Conservation (phyloP, 2,113 vertebrate genomes). For the Castor canadensis region DNA sequence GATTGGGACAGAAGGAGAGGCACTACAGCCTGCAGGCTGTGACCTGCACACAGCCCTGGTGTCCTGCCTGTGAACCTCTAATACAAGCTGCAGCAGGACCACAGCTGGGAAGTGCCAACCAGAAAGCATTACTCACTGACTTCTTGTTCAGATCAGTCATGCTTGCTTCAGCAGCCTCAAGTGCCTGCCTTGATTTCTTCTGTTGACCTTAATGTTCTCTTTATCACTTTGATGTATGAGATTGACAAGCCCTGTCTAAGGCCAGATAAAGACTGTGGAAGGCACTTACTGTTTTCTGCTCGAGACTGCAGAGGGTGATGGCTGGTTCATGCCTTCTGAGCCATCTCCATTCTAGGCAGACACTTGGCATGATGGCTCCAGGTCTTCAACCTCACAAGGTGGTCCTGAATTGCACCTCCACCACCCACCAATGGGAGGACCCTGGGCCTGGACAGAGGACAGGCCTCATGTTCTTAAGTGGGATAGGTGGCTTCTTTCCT, state of each 20-base stretch:
- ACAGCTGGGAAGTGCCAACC: neutral
- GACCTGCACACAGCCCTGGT: fast-evolving
- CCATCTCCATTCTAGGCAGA: fast-evolving
- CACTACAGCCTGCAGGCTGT: fast-evolving
- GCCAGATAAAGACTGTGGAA: neutral
- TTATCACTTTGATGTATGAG: neutral
- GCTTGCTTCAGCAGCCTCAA: neutral
- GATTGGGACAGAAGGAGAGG: neutral
- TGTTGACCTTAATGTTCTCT: neutral
- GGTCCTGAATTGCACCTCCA: neutral
- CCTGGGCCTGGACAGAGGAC: neutral
- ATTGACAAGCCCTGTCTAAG: neutral
- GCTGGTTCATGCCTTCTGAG: fast-evolving
- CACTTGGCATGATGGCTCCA: fast-evolving
- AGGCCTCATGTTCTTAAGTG: neutral
- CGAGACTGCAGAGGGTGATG: too few species aligned
- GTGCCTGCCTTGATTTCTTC: neutral
- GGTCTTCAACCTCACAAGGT: neutral
- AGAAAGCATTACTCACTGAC: fast-evolving
- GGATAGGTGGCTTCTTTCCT: too few species aligned
- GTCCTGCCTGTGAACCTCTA: fast-evolving
- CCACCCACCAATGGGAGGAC: fast-evolving
- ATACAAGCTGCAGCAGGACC: fast-evolving
- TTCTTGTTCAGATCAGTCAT: neutral
- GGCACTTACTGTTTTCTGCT: fast-evolving